Evolutionary conservation across 2,113 vertebrate genomes (phyloP).

Genomic region (Psophia crepitans): DNA sequence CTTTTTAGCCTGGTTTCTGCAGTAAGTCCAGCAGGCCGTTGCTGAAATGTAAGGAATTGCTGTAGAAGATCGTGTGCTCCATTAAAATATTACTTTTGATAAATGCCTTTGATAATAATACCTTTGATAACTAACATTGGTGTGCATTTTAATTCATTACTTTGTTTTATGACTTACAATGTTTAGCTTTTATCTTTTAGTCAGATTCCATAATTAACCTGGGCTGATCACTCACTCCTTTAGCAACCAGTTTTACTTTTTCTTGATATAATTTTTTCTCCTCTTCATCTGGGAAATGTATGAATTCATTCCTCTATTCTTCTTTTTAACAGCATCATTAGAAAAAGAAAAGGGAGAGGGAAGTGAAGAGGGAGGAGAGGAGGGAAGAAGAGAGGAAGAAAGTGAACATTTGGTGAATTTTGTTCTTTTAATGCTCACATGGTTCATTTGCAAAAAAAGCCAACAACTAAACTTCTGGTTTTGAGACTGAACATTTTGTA

Average conservation of each 20-base stretch:
- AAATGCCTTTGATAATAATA: background rate
- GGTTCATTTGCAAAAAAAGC: background rate
- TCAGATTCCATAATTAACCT: background rate
- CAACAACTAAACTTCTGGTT: background rate
- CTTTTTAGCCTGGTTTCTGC: background rate
- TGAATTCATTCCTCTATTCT: background rate
- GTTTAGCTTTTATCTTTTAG: background rate
- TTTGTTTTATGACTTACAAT: background rate
- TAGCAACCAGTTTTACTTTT: background rate
- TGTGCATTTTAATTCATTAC: background rate
- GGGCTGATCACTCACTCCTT: background rate
- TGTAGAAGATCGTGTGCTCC: background rate
- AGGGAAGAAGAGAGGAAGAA: background rate
- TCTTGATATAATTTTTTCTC: background rate
- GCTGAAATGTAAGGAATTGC: background rate
- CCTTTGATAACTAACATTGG: background rate
- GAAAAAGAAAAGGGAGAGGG: background rate
- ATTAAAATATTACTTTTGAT: background rate
- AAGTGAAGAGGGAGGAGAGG: background rate
- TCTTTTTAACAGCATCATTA: background rate
- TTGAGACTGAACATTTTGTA: background rate
- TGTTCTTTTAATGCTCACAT: background rate
- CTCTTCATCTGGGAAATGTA: background rate
- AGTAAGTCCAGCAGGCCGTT: background rate
- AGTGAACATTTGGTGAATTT: background rate